These are phyloP conservation scores for Plecotus auritus DNA, from an alignment of 2,113 vertebrate genomes.

Conservation along the genomic window DNA sequence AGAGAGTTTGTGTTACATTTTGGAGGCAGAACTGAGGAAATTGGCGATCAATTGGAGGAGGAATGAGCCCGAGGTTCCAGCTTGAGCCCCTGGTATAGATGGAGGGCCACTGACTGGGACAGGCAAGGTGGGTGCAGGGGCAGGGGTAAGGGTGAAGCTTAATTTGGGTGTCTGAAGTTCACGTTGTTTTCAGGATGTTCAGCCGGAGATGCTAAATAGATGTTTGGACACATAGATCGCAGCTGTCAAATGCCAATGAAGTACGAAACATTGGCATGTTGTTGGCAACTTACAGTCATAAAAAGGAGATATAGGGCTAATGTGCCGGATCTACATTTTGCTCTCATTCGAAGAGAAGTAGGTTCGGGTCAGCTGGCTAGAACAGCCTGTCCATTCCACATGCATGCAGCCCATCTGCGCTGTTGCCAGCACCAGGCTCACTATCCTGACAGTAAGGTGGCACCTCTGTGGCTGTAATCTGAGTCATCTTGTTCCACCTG, in stretches of 20 bases:
- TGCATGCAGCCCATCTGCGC: too few relatives aligned
- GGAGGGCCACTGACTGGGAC: background rate
- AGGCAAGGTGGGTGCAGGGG: rapidly evolving
- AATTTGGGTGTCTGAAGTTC: background rate
- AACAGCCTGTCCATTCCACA: background rate
- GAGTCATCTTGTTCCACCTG: too few relatives aligned
- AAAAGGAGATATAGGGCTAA: background rate
- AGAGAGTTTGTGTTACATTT: background rate
- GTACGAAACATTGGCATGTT: background rate
- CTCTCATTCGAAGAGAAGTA: background rate
- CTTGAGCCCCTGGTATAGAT: background rate
- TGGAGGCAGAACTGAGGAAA: background rate
- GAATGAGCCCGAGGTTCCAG: background rate
- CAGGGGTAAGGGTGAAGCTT: background rate
- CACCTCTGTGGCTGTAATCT: background rate
- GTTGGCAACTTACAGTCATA: background rate
- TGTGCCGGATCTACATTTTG: background rate
- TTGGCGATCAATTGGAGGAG: rapidly evolving
- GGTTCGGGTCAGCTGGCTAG: background rate
- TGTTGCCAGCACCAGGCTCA: background rate
- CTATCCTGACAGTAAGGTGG: background rate
- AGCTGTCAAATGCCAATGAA: background rate
- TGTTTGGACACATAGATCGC: background rate
- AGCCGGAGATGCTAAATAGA: background rate
- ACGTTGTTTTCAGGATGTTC: background rate